A percentile compares a stretch with the other conserved stretches of the same genome.
Conservation (phyloP, 1,140 invertebrate genomes). For the Listronotus bonariensis region DNA sequence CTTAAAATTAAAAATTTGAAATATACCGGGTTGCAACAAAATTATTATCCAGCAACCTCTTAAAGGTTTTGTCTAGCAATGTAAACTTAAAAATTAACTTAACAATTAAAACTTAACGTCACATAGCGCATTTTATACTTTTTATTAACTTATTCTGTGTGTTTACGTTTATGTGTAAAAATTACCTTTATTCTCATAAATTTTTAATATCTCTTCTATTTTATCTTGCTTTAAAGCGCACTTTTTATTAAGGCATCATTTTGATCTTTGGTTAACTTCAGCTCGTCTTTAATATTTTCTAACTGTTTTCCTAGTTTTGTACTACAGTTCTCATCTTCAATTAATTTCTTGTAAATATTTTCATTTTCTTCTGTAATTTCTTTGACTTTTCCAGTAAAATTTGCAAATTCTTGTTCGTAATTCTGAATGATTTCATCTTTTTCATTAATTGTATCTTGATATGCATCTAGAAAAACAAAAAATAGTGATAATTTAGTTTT, state of each 20-base stretch:
- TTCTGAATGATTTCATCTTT: slow-evolving; percentile 67
- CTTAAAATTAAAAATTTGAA: too few relatives aligned
- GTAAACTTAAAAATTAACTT: background rate
- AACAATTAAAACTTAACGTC: too few relatives aligned
- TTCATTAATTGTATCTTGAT: slow-evolving; percentile 67
- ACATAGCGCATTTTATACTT: too few relatives aligned
- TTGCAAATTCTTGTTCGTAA: slow-evolving; percentile 64
- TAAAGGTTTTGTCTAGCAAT: background rate
- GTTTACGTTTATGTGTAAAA: background rate
- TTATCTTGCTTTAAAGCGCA: slow-evolving; percentile 63
- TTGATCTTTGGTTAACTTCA: slow-evolving; percentile 63
- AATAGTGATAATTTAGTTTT: too few relatives aligned
- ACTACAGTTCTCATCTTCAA: slow-evolving; percentile 61
- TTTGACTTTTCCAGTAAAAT: slow-evolving; percentile 66
- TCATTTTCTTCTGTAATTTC: slow-evolving; percentile 68
- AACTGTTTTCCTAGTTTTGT: slow-evolving; percentile 58
- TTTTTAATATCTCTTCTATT: slow-evolving; percentile 62
- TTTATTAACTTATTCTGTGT: too few relatives aligned
- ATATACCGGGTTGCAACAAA: background rate
- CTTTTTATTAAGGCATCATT: slow-evolving; percentile 63
- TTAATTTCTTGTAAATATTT: slow-evolving; percentile 57
- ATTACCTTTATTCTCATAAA: slow-evolving; percentile 63
- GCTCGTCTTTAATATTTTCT: slow-evolving; percentile 58
- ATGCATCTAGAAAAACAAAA: slow-evolving; percentile 70
- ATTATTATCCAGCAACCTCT: too few relatives aligned